Evolutionary conservation across 1,140 invertebrate genomes (phyloP), one percentile per base, ranked within the genome.

Genomic region (Trichonephila clavipes): DNA sequence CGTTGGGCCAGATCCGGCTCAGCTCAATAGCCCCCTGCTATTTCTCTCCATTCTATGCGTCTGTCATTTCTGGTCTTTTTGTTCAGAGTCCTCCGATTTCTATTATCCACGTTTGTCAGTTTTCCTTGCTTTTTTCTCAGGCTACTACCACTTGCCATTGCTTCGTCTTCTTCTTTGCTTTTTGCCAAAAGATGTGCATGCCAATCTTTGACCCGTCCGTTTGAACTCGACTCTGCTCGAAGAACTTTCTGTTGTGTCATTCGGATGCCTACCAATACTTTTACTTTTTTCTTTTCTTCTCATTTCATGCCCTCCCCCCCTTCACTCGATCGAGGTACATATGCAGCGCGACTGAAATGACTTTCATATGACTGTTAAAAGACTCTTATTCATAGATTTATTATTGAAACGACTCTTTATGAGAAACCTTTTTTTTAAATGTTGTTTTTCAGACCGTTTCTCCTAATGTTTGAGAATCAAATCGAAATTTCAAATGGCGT

Each of bases 21-120:
- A 34, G 85, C 40, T 88, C 85, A 93, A 93, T 88, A 93, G 92
- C 92, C 92, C 92, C 92, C 92, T 93, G 92, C 92, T 93, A 93
- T 88, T 93, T 88, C n/a, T n/a, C 59, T 85, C 83, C 59, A 85
- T 85, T 77, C 72, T 34, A 28, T 16, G 81, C 34, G 81, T 92
- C 90, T 86, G 44, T 83, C 82, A 28, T 28, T 24, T 24, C 81
- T 64, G 21, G 19, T 24, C 51, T 69, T 85, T 90, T 90, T 58
- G 34, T 91, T 91, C 89, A 83, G 61, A 83, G 59, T 69, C 72
- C 59, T 66, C 82, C 82, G 83, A 92, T 92, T 86, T 92, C 90
- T 92, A 86, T 92, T 92, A 69, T 66, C 62, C 40, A 44, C 62
- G 87, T 44, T 28, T n/a, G 64, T 69, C 87, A 66, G 87, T 34